These are phyloP conservation scores for Brachyistius frenatus DNA, from an alignment of 2,113 vertebrate species.

Conservation along the genomic window DNA sequence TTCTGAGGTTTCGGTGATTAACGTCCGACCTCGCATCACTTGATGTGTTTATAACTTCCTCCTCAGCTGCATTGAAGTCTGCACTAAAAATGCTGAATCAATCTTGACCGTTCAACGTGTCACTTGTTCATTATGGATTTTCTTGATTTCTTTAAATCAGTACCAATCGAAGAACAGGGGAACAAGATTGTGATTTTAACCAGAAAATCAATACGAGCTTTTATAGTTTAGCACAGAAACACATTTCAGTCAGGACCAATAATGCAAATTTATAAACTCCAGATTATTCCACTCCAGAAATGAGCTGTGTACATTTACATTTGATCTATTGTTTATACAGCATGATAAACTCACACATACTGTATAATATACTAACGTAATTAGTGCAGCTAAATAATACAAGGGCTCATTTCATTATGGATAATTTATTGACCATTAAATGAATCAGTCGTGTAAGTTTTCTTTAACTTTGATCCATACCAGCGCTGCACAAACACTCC, in stretches of 20 bases:
- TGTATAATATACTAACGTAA: too few relatives aligned
- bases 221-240: not conserved
- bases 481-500: too few relatives aligned
- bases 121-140: not conserved
- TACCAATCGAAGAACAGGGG: not conserved
- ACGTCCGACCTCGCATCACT: too few relatives aligned
- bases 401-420: not conserved
- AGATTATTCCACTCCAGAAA: too few relatives aligned
- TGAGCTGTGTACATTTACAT: too few relatives aligned
- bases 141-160: not conserved
- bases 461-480: too few relatives aligned
- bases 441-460: not conserved
- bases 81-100: not conserved
- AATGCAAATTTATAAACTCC: not conserved
- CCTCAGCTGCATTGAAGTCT: not conserved
- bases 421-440: not conserved
- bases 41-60: not conserved
- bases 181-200: not conserved
- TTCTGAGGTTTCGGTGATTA: too few relatives aligned
- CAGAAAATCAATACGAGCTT: not conserved
- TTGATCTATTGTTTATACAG: too few relatives aligned
- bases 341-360: too few relatives aligned
- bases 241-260: not conserved
- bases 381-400: too few relatives aligned
- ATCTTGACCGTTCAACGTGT: not conserved